These are phyloP conservation scores for Liasis olivaceus DNA, from an alignment of 2,797 vertebrate species.

Conservation along the genomic window DNA sequence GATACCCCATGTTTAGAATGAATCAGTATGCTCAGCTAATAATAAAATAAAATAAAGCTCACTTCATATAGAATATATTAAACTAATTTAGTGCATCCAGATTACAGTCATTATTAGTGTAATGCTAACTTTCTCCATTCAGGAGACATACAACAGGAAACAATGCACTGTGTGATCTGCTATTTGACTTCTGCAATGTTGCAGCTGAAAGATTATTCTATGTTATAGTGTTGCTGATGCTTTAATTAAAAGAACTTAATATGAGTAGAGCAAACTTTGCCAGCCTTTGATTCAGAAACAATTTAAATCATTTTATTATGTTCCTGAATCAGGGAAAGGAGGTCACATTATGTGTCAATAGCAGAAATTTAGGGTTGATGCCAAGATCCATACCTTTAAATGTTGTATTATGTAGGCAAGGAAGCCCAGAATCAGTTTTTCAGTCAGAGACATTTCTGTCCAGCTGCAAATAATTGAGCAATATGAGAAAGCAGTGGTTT, in stretches of 20 bases:
- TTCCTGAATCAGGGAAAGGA: neutral
- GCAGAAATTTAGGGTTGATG: neutral
- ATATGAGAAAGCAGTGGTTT: neutral
- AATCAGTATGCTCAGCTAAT: too few species aligned
- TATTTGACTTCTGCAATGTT: neutral
- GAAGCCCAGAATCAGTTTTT: neutral
- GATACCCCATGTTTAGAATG: too few species aligned
- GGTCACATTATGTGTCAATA: neutral
- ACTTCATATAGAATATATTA: too few species aligned
- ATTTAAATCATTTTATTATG: neutral
- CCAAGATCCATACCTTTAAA: neutral
- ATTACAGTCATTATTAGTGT: too few species aligned
- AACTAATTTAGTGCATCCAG: too few species aligned
- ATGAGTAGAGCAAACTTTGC: neutral
- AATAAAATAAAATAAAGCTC: too few species aligned
- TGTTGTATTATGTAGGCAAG: neutral
- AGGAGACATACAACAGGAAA: too few species aligned
- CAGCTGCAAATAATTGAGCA: neutral
- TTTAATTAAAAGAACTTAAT: neutral
- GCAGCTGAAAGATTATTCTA: neutral
- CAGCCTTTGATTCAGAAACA: neutral
- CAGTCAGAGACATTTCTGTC: neutral
- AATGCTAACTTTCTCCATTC: too few species aligned
- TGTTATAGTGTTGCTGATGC: neutral
- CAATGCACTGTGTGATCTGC: too few species aligned